These are phyloP conservation scores for Lasioglossum baleicum DNA, from an alignment of 1,140 invertebrate genomes.

Conservation along the genomic window DNA sequence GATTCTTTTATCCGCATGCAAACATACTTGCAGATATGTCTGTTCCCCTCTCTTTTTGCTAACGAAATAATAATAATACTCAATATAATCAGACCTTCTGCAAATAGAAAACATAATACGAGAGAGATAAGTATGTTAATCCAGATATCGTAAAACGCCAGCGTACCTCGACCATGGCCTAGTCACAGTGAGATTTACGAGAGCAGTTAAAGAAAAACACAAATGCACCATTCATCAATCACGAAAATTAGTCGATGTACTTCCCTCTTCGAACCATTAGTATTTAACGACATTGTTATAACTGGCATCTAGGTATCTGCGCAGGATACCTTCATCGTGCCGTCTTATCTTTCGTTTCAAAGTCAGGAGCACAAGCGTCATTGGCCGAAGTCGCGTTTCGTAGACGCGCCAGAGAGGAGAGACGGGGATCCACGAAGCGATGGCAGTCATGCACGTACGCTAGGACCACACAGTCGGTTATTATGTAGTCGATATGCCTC, in stretches of 20 bases:
- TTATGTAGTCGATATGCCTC: slow-evolving; percentile 74
- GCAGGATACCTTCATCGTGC: background rate
- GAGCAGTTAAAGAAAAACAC: too few relatives aligned
- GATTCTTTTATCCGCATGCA: background rate
- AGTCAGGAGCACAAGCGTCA: slow-evolving; percentile 44
- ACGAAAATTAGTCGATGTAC: too few relatives aligned
- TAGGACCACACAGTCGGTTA: slow-evolving; percentile 62
- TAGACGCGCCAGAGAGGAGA: slow-evolving; percentile 30
- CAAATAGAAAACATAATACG: too few relatives aligned
- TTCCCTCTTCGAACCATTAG: background rate
- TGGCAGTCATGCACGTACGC: slow-evolving; percentile 1
- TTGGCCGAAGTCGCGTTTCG: slow-evolving; percentile 42
- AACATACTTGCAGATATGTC: background rate
- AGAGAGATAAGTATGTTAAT: too few relatives aligned
- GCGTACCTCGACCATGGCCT: too few relatives aligned
- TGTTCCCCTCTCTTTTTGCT: too few relatives aligned
- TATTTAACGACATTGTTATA: background rate
- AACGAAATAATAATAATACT: too few relatives aligned
- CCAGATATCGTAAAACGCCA: too few relatives aligned
- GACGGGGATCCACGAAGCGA: background rate
- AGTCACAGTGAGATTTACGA: too few relatives aligned
- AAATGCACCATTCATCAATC: too few relatives aligned
- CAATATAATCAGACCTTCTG: too few relatives aligned
- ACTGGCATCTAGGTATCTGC: slow-evolving; percentile 3
- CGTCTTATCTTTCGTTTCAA: slow-evolving; percentile 13